Evolutionary conservation across 2,113 vertebrate species (phyloP).

Genomic region (Jacana jacana): DNA sequence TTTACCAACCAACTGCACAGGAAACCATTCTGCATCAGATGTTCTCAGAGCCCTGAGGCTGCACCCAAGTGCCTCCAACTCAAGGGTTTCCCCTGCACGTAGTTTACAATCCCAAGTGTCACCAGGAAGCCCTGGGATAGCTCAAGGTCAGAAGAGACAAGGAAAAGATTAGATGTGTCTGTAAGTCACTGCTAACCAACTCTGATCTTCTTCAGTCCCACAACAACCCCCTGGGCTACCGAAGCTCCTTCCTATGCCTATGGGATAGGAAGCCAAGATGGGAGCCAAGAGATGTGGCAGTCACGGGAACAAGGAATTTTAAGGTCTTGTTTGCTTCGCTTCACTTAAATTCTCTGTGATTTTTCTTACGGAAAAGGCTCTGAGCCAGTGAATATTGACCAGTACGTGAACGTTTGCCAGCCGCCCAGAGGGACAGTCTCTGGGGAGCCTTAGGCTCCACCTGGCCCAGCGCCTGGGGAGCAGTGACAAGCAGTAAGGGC

Average conservation of each 20-base stretch:
- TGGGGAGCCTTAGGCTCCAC: neutral
- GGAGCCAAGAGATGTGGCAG: neutral
- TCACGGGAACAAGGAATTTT: neutral
- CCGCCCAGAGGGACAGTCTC: neutral
- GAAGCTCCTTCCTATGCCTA: neutral
- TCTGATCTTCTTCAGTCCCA: neutral
- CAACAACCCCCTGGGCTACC: neutral
- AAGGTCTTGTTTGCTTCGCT: neutral
- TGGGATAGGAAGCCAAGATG: neutral
- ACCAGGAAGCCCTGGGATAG: neutral
- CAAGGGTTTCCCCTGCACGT: neutral
- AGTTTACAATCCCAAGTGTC: neutral
- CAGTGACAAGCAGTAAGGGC: neutral
- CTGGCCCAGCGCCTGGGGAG: neutral
- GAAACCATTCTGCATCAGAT: accelerated
- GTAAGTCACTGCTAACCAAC: neutral
- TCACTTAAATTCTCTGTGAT: neutral
- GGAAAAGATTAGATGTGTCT: neutral
- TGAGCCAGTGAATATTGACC: neutral
- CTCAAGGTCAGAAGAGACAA: neutral
- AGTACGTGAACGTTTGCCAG: neutral
- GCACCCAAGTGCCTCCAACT: neutral
- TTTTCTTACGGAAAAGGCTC: neutral
- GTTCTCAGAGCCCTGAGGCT: neutral
- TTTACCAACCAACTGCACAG: neutral